Percentiles rank a stretch among this genome's conserved stretches.
phyloP scores from a whole-genome alignment of 2,797 vertebrate species.

The Pogonophryne albipinna region DNA sequence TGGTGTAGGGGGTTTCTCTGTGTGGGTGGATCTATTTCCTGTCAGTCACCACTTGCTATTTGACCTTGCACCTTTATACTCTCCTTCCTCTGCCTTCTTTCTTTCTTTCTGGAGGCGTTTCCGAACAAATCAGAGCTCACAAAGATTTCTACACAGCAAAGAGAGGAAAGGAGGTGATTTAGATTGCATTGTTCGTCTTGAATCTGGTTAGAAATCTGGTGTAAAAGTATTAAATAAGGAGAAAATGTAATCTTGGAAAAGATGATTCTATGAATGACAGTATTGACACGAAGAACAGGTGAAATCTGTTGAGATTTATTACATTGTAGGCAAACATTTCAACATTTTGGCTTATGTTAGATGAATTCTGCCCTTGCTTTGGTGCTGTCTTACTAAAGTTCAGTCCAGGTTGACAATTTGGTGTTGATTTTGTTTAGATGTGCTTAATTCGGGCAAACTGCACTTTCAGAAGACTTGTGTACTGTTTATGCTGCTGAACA shows the following conservation, averaged over 20 bases:
- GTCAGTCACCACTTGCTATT: constrained; percentile 50
- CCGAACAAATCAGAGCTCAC: constrained; percentile 30
- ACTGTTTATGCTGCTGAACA: constrained; percentile 42
- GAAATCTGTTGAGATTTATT: not conserved
- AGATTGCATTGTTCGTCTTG: not conserved
- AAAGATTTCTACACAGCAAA: constrained; percentile 27
- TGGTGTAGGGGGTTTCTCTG: constrained; percentile 3
- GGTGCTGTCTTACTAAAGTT: not conserved
- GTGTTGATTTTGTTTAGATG: not conserved
- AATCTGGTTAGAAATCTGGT: not conserved
- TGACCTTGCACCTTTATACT: constrained; percentile 57
- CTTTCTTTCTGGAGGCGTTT: constrained; percentile 44
- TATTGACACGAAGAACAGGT: not conserved
- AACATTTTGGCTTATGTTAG: not conserved
- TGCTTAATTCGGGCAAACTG: no score
- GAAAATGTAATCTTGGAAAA: not conserved
- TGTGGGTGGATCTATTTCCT: constrained; percentile 62
- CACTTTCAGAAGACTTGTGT: not conserved
- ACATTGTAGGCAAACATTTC: not conserved
- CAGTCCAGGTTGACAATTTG: not conserved
- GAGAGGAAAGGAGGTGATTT: not conserved
- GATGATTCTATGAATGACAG: not conserved
- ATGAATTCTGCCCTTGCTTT: not conserved
- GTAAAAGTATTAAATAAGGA: not conserved
- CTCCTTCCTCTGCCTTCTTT: constrained; percentile 14